phyloP scores from a whole-genome alignment of 2,113 vertebrate species.

The Peucedramus taeniatus region DNA sequence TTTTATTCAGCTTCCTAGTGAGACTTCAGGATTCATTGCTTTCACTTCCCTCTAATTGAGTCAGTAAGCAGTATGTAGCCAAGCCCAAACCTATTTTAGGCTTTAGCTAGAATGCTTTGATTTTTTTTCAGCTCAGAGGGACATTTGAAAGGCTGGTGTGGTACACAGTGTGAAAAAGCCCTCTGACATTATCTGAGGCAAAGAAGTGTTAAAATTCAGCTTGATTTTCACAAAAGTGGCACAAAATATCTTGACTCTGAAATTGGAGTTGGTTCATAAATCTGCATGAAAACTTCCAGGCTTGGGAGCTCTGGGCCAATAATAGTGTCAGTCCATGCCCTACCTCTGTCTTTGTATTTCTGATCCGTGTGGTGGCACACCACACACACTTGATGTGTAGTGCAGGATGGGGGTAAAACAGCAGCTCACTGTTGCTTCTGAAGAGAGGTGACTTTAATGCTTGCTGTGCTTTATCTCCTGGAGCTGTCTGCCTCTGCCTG shows the following conservation, averaged over 20 bases:
- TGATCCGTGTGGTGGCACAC: not conserved
- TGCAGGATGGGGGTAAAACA: not conserved
- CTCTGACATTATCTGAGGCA: not conserved
- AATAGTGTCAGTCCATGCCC: not conserved
- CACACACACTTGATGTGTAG: not conserved
- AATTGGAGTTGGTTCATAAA: not conserved
- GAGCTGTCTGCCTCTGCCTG: not conserved
- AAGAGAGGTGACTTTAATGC: not conserved
- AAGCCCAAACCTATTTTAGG: not conserved
- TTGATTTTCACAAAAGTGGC: not conserved
- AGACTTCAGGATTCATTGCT: not conserved
- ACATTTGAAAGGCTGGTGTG: not conserved
- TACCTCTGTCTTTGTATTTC: fast-evolving
- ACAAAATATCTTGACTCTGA: not conserved
- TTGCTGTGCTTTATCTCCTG: not conserved
- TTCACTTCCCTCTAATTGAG: not conserved
- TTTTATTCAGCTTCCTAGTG: not conserved
- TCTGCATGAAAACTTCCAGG: not conserved
- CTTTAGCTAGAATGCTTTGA: not conserved
- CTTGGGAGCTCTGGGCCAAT: not conserved
- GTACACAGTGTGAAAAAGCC: not conserved
- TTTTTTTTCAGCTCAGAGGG: not conserved
- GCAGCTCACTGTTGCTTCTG: not conserved
- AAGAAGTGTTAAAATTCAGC: not conserved
- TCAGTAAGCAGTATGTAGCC: not conserved